Evolutionary conservation across 2,888 invertebrate species (phyloP).

Genomic region (Gastracanthus pulcherrimus): DNA sequence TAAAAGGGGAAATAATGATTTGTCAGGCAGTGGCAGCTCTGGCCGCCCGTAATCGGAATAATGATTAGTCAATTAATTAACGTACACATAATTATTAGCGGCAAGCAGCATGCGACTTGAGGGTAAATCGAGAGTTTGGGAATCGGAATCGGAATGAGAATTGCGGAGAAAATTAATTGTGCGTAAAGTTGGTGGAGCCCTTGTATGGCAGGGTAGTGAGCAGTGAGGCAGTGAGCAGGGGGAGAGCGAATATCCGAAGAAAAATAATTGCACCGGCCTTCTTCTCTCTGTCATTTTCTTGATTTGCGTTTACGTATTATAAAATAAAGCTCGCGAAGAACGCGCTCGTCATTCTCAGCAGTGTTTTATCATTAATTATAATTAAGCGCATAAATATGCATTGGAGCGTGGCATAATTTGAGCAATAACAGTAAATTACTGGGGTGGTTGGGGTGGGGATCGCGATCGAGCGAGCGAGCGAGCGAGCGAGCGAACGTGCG

Average conservation of each 20-base stretch:
- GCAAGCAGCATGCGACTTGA: conserved; percentile 12
- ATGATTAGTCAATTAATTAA: conserved; percentile 77
- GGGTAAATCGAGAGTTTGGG: conserved; percentile 69
- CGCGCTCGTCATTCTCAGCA: conserved; percentile 44
- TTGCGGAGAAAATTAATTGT: conserved; percentile 76
- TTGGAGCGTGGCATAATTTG: conserved; percentile 76
- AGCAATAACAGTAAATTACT: conserved; percentile 77
- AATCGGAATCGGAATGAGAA: conserved; percentile 59
- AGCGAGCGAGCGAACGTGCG: conserved; percentile 39
- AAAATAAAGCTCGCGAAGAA: conserved; percentile 14
- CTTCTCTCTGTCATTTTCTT: conserved; percentile 17
- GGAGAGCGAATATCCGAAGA: conserved; percentile 39
- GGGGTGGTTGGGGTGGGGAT: conserved; percentile 62
- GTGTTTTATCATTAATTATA: conserved; percentile 76
- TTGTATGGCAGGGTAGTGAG: conserved; percentile 18
- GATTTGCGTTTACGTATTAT: too few relatives aligned
- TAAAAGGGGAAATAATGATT: conserved; percentile 65
- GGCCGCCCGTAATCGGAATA: conserved; percentile 66
- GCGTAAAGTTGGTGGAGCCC: conserved; percentile 69
- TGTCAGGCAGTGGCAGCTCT: conserved; percentile 8
- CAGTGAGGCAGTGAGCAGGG: not conserved
- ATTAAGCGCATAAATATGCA: conserved; percentile 77
- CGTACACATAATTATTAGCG: conserved; percentile 75
- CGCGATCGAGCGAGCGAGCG: conserved; percentile 12
- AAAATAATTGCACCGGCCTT: conserved; percentile 49